Base-by-base conservation (phyloP, 64 coral and sea anemone species). In the Montipora foliosa region DNA sequence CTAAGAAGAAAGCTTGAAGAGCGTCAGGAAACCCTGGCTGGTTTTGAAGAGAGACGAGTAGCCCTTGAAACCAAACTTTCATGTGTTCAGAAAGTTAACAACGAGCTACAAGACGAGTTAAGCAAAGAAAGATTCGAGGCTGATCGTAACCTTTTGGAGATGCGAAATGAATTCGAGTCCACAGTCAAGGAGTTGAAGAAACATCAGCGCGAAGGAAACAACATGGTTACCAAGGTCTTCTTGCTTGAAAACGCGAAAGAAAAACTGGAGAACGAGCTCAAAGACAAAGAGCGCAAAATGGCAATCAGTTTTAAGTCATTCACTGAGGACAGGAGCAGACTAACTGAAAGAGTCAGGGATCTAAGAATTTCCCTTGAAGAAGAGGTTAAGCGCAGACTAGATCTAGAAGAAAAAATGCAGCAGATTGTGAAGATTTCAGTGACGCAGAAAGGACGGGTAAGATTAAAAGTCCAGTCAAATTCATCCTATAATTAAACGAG, bases 61-160 rank as follows among this genome's bases (percentile, higher is more conserved):
- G 29, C 67, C 17, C 82, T 72, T 19, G 82, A 86, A 50, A 86
- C 82, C 45, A 86, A 86, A 72, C 8, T 86, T 71, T 46, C 46
- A 22, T 86, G 82, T 47, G 44, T 86, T 72, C 64, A 86, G 46
- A 86, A 86, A 46, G 44, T 72, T 17, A 86, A 70, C 66, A 59
- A 21, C 5, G 82, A 86, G 15, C 50, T 86, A n/a, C 82, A 86
- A 46, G 71, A 19, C 15, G 82, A 86, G 47, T 48, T 86, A 45
- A 86, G 82, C 44, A 86, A 86, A 71, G 82, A 86, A 72, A 86
- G 82, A 46, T 86, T 44, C 44, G 82, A 86, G 17, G 82, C 82
- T 50, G 82, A 86, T 9, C 13, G 44, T 10, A 86, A 86, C 46
- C 45, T 86, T 6, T 15, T 71, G 82, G 66, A 86, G 44, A 4